These are phyloP conservation scores for Hippocampus guttulatus DNA, from an alignment of 2,113 vertebrate species.

Conservation along the genomic window DNA sequence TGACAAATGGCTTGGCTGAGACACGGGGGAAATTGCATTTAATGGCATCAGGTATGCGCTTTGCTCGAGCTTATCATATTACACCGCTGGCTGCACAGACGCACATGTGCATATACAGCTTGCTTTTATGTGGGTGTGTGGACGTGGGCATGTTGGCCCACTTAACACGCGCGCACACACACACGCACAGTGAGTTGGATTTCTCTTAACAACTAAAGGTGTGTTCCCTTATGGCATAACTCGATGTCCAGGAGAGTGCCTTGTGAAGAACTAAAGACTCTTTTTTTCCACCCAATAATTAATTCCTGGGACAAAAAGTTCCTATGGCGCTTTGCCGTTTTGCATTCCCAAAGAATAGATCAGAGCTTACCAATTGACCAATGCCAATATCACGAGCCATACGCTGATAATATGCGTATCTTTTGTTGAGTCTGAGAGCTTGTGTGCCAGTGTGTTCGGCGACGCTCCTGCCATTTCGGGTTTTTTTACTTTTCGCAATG, in stretches of 20 bases:
- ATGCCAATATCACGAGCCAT: no score
- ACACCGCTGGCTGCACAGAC: slow-evolving; percentile 61
- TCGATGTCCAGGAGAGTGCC: slow-evolving; percentile 41
- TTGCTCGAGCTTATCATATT: slow-evolving; percentile 71
- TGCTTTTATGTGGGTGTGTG: slow-evolving; percentile 24
- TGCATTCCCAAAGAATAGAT: no score
- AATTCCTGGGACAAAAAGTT: no score
- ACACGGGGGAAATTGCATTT: slow-evolving; percentile 75
- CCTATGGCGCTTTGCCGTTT: no score
- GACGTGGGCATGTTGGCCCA: slow-evolving; percentile 29
- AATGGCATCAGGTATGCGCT: slow-evolving; percentile 78
- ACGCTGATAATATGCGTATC: no score
- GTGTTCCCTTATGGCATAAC: slow-evolving; percentile 60
- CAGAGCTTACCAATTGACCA: no score
- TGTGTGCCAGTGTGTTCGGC: no score
- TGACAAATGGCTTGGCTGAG: slow-evolving; percentile 73
- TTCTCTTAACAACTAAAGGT: slow-evolving; percentile 65
- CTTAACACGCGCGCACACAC: slow-evolving; percentile 23
- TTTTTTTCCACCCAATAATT: neutral
- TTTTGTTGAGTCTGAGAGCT: no score
- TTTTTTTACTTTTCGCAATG: no score
- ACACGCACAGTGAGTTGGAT: slow-evolving; percentile 42
- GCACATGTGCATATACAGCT: slow-evolving; percentile 14
- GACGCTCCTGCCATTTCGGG: no score
- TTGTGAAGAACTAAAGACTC: slow-evolving; percentile 4